Conservation (phyloP, 2,888 invertebrate species). For the Galerucella pusilla region DNA sequence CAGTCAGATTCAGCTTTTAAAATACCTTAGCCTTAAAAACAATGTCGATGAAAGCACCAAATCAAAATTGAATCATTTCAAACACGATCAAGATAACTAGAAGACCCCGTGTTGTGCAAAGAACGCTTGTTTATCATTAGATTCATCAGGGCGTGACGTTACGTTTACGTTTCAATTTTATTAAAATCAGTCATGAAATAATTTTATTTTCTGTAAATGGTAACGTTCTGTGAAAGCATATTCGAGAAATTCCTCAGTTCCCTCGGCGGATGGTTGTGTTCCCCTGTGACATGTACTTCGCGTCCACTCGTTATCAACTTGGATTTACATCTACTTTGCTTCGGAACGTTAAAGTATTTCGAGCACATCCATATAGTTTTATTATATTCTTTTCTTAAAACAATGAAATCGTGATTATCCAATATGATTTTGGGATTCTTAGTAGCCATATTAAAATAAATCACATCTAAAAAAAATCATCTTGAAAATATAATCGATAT, state of each 20-base stretch:
- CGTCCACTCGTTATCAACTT: slow-evolving; percentile 52
- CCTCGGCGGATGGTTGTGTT: slow-evolving; percentile 49
- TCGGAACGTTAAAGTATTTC: slow-evolving; percentile 45
- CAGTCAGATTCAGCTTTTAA: too few species aligned
- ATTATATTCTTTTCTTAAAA: slow-evolving; percentile 42
- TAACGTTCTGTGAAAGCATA: slow-evolving; percentile 48
- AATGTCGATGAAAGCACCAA: too few species aligned
- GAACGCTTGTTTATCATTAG: too few species aligned
- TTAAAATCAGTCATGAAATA: neutral
- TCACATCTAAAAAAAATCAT: slow-evolving; percentile 40
- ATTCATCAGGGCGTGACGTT: too few species aligned
- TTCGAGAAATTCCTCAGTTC: slow-evolving; percentile 41
- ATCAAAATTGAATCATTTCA: too few species aligned
- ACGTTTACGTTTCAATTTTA: too few species aligned
- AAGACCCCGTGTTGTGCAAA: too few species aligned
- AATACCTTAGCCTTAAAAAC: too few species aligned
- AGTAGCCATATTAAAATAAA: slow-evolving; percentile 48
- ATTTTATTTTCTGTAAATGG: slow-evolving; percentile 38
- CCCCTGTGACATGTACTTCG: slow-evolving; percentile 51
- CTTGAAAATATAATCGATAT: too few species aligned
- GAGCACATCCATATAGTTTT: slow-evolving; percentile 49
- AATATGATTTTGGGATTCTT: slow-evolving; percentile 50
- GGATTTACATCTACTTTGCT: slow-evolving; percentile 50
- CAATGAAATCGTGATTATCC: slow-evolving; percentile 45
- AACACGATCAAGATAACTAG: too few species aligned